phyloP scores from a whole-genome alignment of 2,797 vertebrate genomes.

The Schizopygopsis pylzovi region DNA sequence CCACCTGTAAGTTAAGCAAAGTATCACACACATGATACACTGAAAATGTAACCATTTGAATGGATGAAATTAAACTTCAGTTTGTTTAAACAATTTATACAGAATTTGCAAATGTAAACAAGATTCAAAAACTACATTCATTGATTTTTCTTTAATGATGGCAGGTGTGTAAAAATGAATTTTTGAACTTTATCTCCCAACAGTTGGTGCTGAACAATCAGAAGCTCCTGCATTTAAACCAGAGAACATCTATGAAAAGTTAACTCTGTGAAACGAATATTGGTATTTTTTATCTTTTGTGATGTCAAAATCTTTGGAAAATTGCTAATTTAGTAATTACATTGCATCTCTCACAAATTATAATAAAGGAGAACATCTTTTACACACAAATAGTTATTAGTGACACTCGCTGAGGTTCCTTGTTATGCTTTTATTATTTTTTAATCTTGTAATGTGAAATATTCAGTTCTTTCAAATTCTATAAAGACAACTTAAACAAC shows the following conservation, averaged over 20 bases:
- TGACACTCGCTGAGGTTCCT: neutral
- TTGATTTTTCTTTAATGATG: neutral
- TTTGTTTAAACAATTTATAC: neutral
- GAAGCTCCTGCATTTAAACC: neutral
- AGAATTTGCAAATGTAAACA: neutral
- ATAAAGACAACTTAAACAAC: neutral
- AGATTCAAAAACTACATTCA: neutral
- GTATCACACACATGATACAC: neutral
- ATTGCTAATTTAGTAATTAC: neutral
- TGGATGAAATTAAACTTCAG: neutral
- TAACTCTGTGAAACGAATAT: neutral
- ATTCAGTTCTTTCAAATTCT: neutral
- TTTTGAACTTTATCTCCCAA: slow-evolving; percentile 17
- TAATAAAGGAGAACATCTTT: neutral
- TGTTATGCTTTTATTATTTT: neutral
- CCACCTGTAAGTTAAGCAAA: slow-evolving; percentile 28
- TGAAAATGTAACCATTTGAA: neutral
- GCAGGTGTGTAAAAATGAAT: neutral
- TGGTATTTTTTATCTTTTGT: neutral
- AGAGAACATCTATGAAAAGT: neutral
- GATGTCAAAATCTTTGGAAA: neutral
- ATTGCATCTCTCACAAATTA: neutral
- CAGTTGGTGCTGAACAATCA: neutral
- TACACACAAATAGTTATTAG: neutral
- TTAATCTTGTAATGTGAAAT: neutral